Percentiles rank a stretch among this genome's conserved stretches.
Conservation (phyloP, 1,140 invertebrate species). For the Probaryconus sp. region DNA sequence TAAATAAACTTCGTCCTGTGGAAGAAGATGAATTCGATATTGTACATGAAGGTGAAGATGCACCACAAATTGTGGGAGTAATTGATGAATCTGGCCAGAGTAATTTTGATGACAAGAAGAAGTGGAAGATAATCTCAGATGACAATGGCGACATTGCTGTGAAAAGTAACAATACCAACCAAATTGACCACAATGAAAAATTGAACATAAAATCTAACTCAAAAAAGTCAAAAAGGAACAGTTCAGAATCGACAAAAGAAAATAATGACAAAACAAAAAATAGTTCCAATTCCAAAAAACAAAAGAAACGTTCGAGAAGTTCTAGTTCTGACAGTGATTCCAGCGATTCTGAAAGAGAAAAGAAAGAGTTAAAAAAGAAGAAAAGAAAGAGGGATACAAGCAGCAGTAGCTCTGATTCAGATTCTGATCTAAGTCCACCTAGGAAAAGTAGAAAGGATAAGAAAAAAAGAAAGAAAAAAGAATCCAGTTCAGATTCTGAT, state of each 20-base stretch:
- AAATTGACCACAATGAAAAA: neutral
- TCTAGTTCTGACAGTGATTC: slow-evolving; percentile 21
- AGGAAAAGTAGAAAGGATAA: slow-evolving; percentile 29
- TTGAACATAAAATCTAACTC: neutral
- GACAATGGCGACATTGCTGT: slow-evolving; percentile 69
- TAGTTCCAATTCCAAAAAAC: neutral
- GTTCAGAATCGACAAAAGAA: neutral
- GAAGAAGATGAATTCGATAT: slow-evolving; percentile 85
- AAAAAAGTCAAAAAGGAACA: slow-evolving; percentile 6
- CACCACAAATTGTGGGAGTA: slow-evolving; percentile 92
- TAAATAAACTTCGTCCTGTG: slow-evolving; percentile 81
- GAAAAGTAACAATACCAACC: slow-evolving; percentile 46
- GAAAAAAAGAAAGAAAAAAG: slow-evolving; percentile 34
- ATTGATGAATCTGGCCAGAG: slow-evolving; percentile 90
- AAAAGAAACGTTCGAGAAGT: neutral
- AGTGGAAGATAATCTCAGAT: slow-evolving; percentile 85
- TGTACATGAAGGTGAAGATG: slow-evolving; percentile 86
- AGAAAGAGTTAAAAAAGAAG: slow-evolving; percentile 30
- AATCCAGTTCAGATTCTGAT: slow-evolving; percentile 34
- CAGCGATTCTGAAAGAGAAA: slow-evolving; percentile 8
- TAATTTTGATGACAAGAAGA: slow-evolving; percentile 82
- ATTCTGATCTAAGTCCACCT: no score
- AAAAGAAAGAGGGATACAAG: slow-evolving; percentile 35
- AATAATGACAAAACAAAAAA: slow-evolving; percentile 1
- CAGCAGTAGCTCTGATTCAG: slow-evolving; percentile 37